Base-by-base conservation (phyloP, 2,888 invertebrate genomes). In the Rhagium mordax region DNA sequence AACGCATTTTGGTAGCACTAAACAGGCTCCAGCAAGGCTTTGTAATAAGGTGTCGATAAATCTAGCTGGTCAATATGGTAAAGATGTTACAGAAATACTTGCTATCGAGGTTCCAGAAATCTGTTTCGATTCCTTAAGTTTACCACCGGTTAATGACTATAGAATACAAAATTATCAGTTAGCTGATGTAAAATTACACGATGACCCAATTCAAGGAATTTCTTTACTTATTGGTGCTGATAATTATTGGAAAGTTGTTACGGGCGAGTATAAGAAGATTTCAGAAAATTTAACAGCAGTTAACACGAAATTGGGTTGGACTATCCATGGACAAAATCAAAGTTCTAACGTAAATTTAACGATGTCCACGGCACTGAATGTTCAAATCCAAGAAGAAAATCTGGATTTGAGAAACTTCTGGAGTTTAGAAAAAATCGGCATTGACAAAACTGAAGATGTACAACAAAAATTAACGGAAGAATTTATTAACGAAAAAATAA, bases 401-500 rank as follows among this genome's bases (percentile, higher is more conserved):
- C 3, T 47, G 10, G 47, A 47, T 27, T 6, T n/a, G 10, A 47
- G 10, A n/a, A 47, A 47, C 10, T 47, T 47, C 47, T 47, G 47
- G 47, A 27, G 27, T 27, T 47, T n/a, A n/a, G 47, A 47, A 47
- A 47, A 47, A 47, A 47, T 47, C 10, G 10, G 47, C 10, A 47
- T 47, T 10, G 47, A 47, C 27, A 47, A 47, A 47, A 47, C 3
- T 10, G 47, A 47, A 47, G 10, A 47, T 47, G 10, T 47, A 6
- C 10, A 47, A 47, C 47, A 47, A 6, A 47, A 47, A 47, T n/a
- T 6, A 27, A 47, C 3, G 10, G 47, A 47, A 47, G 10, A 47
- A 47, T 47, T 47, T 47, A 47, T 47, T 47, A 47, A 47, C 47
- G 47, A 47, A 47, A 47, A 47, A 47, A 47, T 47, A 47, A 47